A percentile compares a stretch with the other conserved stretches of the same genome.
Conservation (phyloP, 2,113 vertebrate species). For the Spea bombifrons region DNA sequence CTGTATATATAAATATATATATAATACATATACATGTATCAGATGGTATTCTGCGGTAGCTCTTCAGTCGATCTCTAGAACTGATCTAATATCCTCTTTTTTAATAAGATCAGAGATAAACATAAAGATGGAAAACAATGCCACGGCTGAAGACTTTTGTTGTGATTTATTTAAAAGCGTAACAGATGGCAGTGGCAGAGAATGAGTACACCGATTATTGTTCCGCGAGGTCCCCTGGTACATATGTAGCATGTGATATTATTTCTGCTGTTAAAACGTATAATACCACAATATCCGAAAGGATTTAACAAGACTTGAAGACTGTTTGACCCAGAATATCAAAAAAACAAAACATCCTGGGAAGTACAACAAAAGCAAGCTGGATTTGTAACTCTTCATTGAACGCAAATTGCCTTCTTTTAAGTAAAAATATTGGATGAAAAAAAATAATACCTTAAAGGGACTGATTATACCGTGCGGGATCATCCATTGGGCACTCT, state of each 20-base stretch:
- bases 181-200: background rate
- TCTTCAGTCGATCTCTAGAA: too few species aligned
- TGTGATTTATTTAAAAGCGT: background rate
- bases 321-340: conserved; percentile 17
- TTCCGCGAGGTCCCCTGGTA: background rate
- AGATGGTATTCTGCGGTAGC: too few species aligned
- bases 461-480: too few species aligned
- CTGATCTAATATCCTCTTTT: too few species aligned
- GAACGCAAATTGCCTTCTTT: background rate
- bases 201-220: background rate
- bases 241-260: background rate
- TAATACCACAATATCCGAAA: background rate
- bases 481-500: too few species aligned
- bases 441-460: too few species aligned
- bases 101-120: background rate
- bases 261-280: background rate
- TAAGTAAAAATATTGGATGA: background rate
- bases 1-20: too few species aligned
- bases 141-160: background rate
- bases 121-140: background rate
- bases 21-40: too few species aligned
- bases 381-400: background rate
- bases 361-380: background rate
- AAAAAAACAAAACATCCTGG: background rate
- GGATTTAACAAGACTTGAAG: conserved; percentile 9